Percentiles rank a stretch among this genome's conserved stretches.
Conservation (phyloP, 1,140 invertebrate species). For the Lordiphosa stackelbergi region DNA sequence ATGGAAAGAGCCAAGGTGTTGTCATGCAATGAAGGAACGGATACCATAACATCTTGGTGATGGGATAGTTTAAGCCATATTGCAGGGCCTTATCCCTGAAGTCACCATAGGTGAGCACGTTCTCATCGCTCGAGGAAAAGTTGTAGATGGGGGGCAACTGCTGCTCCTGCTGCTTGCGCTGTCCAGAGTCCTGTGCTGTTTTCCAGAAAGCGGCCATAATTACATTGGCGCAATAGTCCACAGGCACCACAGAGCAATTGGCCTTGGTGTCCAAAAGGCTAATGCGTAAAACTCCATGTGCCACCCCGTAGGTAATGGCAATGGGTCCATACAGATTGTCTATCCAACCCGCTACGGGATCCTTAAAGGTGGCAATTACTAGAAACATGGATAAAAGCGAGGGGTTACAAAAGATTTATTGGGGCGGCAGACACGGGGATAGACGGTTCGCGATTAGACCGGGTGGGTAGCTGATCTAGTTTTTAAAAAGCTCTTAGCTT, state of each 20-base stretch:
- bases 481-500: too few relatives aligned
- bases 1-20: slow-evolving; percentile 1
- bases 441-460: too few relatives aligned
- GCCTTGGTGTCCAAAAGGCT: slow-evolving; percentile 2
- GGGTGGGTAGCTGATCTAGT: too few relatives aligned
- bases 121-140: background rate
- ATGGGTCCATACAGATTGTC: slow-evolving; percentile 94
- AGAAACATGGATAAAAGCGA: slow-evolving; percentile 63
- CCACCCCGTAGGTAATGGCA: slow-evolving; percentile 83
- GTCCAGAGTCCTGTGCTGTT: slow-evolving; percentile 73
- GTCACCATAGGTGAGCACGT: slow-evolving; percentile 1
- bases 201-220: background rate
- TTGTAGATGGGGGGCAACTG: slow-evolving; percentile 17
- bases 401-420: too few relatives aligned
- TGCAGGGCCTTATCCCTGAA: slow-evolving; percentile 1
- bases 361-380: slow-evolving; percentile 87
- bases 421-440: too few relatives aligned
- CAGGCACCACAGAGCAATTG: background rate
- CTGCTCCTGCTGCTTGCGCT: background rate
- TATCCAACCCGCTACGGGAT: slow-evolving; percentile 86
- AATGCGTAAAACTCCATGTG: slow-evolving; percentile 83
- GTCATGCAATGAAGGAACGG: slow-evolving; percentile 5
- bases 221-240: slow-evolving; percentile 5
- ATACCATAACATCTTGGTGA: slow-evolving; percentile 7
- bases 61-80: background rate